Percentiles rank a stretch among this genome's conserved stretches.
Conservation (phyloP, 2,797 vertebrate species). For the Rhadinocentrus ornatus region DNA sequence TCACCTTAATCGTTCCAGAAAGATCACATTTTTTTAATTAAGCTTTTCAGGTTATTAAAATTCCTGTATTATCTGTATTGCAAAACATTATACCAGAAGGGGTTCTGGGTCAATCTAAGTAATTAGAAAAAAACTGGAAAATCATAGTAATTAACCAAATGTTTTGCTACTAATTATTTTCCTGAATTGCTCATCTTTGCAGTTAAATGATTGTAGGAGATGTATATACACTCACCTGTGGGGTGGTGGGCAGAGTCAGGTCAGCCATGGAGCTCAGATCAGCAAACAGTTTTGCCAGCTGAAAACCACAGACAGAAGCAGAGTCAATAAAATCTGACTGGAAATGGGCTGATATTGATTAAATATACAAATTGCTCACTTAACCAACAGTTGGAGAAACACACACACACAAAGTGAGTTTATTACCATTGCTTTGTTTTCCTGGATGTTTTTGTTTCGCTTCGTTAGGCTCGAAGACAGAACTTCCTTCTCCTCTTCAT, state of each 20-base stretch:
- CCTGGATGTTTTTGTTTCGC: constrained; percentile 92
- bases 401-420: not conserved
- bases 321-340: constrained; percentile 3
- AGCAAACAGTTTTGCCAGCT: constrained; percentile 94
- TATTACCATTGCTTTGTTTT: constrained; percentile 96
- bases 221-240: constrained; percentile 81
- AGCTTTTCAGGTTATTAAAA: not conserved
- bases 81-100: not conserved
- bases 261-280: constrained; percentile 90
- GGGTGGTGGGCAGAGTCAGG: constrained; percentile 82
- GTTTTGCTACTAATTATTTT: not conserved
- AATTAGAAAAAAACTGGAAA: no score
- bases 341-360: not conserved
- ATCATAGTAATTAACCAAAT: no score
- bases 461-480: constrained; percentile 86
- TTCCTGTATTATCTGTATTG: not conserved
- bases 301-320: constrained; percentile 38
- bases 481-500: constrained; percentile 74
- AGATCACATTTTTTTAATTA: not conserved
- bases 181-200: not conserved
- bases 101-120: not conserved
- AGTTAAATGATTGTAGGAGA: not conserved
- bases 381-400: constrained; percentile 11
- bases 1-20: not conserved
- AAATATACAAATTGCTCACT: not conserved